Percentiles rank a stretch among this genome's conserved stretches.
These are phyloP conservation scores for Tachina lurida DNA, from an alignment of 2,888 invertebrate species.

Conservation along the genomic window DNA sequence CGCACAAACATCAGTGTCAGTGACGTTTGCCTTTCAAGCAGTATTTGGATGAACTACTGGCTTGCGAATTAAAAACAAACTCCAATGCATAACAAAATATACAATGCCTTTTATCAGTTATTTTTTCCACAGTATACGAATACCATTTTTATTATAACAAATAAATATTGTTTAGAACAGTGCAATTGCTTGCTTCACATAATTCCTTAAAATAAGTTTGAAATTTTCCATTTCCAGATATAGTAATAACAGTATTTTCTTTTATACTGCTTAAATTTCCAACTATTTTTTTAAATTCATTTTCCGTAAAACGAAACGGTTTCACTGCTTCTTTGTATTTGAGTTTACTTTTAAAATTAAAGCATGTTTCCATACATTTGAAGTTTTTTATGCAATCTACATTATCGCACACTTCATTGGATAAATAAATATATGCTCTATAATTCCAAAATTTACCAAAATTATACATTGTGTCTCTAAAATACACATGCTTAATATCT, in stretches of 20 bases:
- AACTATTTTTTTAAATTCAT: constrained; percentile 69
- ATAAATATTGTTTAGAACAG: constrained; percentile 53
- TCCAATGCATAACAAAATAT: constrained; percentile 33
- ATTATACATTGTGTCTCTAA: constrained; percentile 86
- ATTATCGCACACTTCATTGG: constrained; percentile 78
- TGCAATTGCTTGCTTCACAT: constrained; percentile 22
- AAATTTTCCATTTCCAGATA: constrained; percentile 75
- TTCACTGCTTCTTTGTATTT: constrained; percentile 78
- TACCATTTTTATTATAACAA: constrained; percentile 57
- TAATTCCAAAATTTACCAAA: constrained; percentile 90
- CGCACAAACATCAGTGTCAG: constrained; percentile 74
- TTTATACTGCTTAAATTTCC: constrained; percentile 18
- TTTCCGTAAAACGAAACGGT: constrained; percentile 71
- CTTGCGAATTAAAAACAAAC: constrained; percentile 73
- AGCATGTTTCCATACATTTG: constrained; percentile 72
- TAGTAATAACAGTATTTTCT: constrained; percentile 68
- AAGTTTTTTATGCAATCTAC: constrained; percentile 44
- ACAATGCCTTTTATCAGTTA: constrained; percentile 15
- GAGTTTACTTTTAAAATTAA: constrained; percentile 73
- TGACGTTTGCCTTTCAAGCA: constrained; percentile 78
- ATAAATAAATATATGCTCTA: constrained; percentile 85
- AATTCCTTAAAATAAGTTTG: constrained; percentile 72
- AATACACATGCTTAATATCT: constrained; percentile 84
- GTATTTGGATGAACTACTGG: constrained; percentile 77
- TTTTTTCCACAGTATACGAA: constrained; percentile 1